Conservation (phyloP, 2,888 invertebrate species). For the Trichacis sp. region DNA sequence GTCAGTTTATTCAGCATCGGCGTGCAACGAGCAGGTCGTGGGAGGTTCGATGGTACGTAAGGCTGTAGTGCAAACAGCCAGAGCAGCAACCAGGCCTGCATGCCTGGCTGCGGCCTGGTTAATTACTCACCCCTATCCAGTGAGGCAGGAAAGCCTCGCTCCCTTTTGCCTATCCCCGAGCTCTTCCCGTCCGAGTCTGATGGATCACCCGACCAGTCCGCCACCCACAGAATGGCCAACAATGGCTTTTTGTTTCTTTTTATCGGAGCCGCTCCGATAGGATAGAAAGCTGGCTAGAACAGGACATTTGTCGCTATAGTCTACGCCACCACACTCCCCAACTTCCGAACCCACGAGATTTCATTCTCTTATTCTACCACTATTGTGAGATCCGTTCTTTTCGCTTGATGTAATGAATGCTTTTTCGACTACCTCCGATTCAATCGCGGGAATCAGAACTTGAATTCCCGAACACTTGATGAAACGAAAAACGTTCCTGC, state of each 20-base stretch:
- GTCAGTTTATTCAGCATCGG: conserved; percentile 43
- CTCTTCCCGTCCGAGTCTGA: conserved; percentile 64
- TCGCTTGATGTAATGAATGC: conserved; percentile 2
- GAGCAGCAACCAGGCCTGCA: conserved; percentile 43
- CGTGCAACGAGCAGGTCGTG: conserved; percentile 43
- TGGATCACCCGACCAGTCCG: conserved; percentile 64
- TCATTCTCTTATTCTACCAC: conserved; percentile 57
- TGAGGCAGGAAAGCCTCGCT: conserved; percentile 53
- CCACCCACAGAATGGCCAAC: conserved; percentile 67
- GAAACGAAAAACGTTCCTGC: not conserved
- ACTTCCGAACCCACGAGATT: conserved; percentile 44
- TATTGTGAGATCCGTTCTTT: conserved; percentile 8
- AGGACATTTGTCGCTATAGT: conserved; percentile 60
- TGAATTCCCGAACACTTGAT: not conserved
- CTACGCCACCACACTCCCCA: conserved; percentile 24
- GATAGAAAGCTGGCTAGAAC: conserved; percentile 52
- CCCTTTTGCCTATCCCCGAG: conserved; percentile 46
- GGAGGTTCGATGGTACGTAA: conserved; percentile 58
- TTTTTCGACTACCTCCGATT: not conserved
- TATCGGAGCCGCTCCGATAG: conserved; percentile 59
- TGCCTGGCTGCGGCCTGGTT: conserved; percentile 59
- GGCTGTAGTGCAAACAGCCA: conserved; percentile 60
- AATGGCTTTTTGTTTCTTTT: conserved; percentile 66
- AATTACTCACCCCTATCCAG: conserved; percentile 66
- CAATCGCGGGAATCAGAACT: not conserved